These are phyloP conservation scores for Penaeus vannamei DNA, from an alignment of 1,140 invertebrate species.

Conservation along the genomic window DNA sequence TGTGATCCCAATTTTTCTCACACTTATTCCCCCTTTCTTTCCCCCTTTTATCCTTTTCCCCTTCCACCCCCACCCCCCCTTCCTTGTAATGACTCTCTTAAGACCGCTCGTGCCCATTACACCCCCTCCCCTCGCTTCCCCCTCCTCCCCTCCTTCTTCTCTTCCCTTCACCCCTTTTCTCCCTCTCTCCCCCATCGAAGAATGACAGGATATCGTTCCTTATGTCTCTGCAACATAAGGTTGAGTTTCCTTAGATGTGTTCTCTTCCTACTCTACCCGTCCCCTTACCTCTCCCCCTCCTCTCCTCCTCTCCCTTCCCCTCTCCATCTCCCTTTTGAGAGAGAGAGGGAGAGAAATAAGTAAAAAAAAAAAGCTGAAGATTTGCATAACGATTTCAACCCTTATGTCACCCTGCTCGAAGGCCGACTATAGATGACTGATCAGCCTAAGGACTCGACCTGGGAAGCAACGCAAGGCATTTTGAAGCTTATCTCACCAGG, in stretches of 20 bases:
- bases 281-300: neutral
- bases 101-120: conserved; percentile 48
- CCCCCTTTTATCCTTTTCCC: neutral
- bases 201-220: conserved; percentile 3
- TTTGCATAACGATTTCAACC: no score
- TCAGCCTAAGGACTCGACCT: no score
- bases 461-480: no score
- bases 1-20: no score
- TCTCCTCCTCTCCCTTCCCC: neutral
- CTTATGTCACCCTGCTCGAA: no score
- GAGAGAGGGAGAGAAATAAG: no score
- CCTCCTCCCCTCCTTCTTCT: neutral
- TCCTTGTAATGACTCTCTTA: conserved; percentile 51
- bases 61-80: neutral
- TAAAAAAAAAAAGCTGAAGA: no score
- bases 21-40: neutral
- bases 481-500: no score
- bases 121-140: neutral
- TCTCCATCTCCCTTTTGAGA: no score
- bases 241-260: neutral
- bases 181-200: neutral
- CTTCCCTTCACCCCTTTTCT: neutral
- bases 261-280: neutral
- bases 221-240: conserved; percentile 38
- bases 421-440: no score